Base-by-base conservation (phyloP, 2,797 vertebrate species). In the Delichon dasypus region DNA sequence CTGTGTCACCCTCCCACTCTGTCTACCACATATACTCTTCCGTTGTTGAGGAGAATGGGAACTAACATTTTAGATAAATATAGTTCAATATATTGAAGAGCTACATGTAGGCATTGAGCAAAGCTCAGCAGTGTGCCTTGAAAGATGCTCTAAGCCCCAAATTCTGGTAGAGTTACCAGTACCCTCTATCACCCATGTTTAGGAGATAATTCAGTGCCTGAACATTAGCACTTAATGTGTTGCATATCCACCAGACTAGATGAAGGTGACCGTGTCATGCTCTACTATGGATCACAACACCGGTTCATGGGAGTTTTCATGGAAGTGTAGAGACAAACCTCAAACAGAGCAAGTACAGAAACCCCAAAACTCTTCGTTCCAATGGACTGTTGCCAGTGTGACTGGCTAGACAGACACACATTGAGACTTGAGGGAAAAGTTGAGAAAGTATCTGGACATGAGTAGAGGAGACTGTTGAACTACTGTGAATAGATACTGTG, bases 1-100 rank as follows among this genome's bases (percentile, higher is more conserved):
- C 34, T 34, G 13, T 40, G 21, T 67, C 2, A 0, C 5, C n/a
- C 19, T 4, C 9, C 5, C 3, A 14, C 9, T 16, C 83, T 3
- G 3, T 68, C 30, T 30, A 30, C 47, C 50, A 36, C 18, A 25
- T 3, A 1, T 1, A 72, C 21, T 34, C 48, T 50, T 50, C 20
- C 34, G 16, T 12, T 74, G 7, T 11, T 89, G 13, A 82, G 73
- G 32, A 71, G 45, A 77, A 77, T 8, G 16, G 36, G 13, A 58
- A 36, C 16, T 38, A 32, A 3, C 13, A 7, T 76, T 93, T 91
- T 45, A 65, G 21, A 5, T 38, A 50, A 54, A 79, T 65, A 38
- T 20, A 34, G 38, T 54, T 27, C 27, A 40, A 27, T 16, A 12
- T 22, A 11, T 32, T 42, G 23, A 73, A 74, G 16, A 58, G 23